Evolutionary conservation across 2,888 invertebrate genomes (phyloP).

Genomic region (Microdon myrmicae): DNA sequence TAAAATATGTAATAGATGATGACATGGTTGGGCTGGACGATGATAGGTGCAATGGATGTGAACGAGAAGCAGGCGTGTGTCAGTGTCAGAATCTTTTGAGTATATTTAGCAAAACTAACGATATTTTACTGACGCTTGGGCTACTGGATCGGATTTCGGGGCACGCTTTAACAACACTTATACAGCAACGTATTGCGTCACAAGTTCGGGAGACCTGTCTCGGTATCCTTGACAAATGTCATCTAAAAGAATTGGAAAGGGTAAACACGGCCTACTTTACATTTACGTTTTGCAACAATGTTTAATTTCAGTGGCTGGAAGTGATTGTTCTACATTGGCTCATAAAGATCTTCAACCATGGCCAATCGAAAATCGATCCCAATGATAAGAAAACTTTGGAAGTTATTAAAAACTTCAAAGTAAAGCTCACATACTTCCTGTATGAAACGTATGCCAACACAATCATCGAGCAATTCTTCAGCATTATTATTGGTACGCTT

Average conservation of each 20-base stretch:
- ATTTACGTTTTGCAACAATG: too few species aligned
- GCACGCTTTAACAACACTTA: slow-evolving; percentile 83
- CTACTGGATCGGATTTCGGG: slow-evolving; percentile 86
- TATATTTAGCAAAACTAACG: slow-evolving; percentile 79
- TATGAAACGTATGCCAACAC: slow-evolving; percentile 89
- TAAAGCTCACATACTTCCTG: slow-evolving; percentile 82
- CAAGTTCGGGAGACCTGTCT: slow-evolving; percentile 88
- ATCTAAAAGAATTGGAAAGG: slow-evolving; percentile 79
- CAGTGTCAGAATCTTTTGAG: slow-evolving; percentile 71
- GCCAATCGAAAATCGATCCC: slow-evolving; percentile 71
- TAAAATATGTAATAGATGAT: slow-evolving; percentile 56
- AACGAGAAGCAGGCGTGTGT: slow-evolving; percentile 72
- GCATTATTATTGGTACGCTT: slow-evolving; percentile 84
- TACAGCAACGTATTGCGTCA: slow-evolving; percentile 83
- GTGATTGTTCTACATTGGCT: slow-evolving; percentile 89
- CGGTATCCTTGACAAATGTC: slow-evolving; percentile 86
- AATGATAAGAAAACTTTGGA: slow-evolving; percentile 70
- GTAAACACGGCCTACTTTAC: too few species aligned
- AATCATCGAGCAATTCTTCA: slow-evolving; percentile 92
- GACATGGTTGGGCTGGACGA: slow-evolving; percentile 70
- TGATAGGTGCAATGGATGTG: slow-evolving; percentile 79
- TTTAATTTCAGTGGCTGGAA: slow-evolving; percentile 79
- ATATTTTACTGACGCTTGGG: slow-evolving; percentile 79
- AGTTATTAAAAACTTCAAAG: slow-evolving; percentile 76
- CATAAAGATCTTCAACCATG: slow-evolving; percentile 80